Base-by-base conservation (phyloP, 2,797 vertebrate species). In the Hoplostethus atlanticus region DNA sequence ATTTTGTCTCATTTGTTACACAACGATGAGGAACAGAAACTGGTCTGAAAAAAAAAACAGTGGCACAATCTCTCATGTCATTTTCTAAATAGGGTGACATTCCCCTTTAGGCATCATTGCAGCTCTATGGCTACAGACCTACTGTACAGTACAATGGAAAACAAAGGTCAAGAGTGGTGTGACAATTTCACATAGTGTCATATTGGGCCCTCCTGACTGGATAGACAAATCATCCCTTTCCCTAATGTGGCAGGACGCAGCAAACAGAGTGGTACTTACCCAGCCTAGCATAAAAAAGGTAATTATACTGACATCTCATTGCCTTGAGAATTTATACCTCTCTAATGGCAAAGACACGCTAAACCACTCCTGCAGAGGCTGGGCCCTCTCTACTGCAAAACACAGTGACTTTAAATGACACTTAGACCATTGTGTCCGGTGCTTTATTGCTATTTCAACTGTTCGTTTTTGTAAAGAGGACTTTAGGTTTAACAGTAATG, bases 281-380 rank as follows among this genome's bases (percentile, higher is more conserved):
- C 69, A 61, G 60, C 48, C 63, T 10, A 6, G 46, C 64, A 69
- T 72, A 60, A 69, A 70, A 62, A 36, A 53, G 46, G 53, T 70
- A 70, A 77, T 85, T 72, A 80, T 38, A 30, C 60, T 53, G 73
- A 75, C 74, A 17, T 61, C 73, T 71, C 73, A 44, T 72, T 65
- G 76, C 63, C 51, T 21, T 68, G 36, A 61, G 60, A 55, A 69
- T 69, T 66, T 47, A 60, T 79, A 73, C 16, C 15, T 31, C 30
- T 31, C 59, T 73, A 62, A 73, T 36, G 65, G 51, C 61, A 47
- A 0, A 11, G 55, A 57, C 63, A 17, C 44, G 17, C 28, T 36
- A 67, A 68, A 30, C 9, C 58, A 1, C 40, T 9, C 51, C 58
- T 12, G 2, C 64, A 63, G 42, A 47, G 55, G 4, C 61, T 5